A percentile compares a stretch with the other conserved stretches of the same genome.
Conservation (phyloP, 92 coral and sea anemone genomes). For the Phenganax subtilis region DNA sequence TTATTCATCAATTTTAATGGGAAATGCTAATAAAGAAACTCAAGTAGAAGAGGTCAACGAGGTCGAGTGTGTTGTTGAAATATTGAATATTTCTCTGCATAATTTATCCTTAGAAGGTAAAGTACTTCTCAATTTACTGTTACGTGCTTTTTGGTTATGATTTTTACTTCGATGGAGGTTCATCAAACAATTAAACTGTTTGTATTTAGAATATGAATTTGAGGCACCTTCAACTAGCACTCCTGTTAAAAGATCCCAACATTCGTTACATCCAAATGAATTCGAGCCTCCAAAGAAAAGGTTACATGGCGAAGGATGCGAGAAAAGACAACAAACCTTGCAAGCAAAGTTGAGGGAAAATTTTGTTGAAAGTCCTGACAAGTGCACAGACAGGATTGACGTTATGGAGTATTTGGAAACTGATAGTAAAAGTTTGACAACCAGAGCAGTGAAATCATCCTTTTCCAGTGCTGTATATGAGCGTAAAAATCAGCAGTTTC, state of each 20-base stretch:
- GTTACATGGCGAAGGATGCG: conserved; percentile 18
- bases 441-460: conserved; percentile 42
- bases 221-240: neutral
- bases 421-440: conserved; percentile 37
- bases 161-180: neutral
- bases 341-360: neutral
- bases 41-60: neutral
- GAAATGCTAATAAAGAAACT: neutral
- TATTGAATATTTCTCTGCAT: neutral
- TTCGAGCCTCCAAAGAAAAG: conserved; percentile 14
- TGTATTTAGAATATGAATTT: neutral
- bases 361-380: conserved; percentile 46
- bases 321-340: conserved; percentile 21
- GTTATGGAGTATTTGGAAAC: conserved; percentile 2
- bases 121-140: neutral
- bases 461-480: conserved; percentile 31
- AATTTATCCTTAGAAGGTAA: conserved; percentile 11
- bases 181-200: neutral
- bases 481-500: conserved; percentile 4
- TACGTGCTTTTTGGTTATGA: neutral
- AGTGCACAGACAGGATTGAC: conserved; percentile 3
- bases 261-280: neutral
- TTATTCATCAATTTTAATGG: neutral
- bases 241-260: neutral
- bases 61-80: neutral